These are phyloP conservation scores for Neosalanx taihuensis DNA, from an alignment of 2,797 vertebrate genomes.

Conservation along the genomic window DNA sequence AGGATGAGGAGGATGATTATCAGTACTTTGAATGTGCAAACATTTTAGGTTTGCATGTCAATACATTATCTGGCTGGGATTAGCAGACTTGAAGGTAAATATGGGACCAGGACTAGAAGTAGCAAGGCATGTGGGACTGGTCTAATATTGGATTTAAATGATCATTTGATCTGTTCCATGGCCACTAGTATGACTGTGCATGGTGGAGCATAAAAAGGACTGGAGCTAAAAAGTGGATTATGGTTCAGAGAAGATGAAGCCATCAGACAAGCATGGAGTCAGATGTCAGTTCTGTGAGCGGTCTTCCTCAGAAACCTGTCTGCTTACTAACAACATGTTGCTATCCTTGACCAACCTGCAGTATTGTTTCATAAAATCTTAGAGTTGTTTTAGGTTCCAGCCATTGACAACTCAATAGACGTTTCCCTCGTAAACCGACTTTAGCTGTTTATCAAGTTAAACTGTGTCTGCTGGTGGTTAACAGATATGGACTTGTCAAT, in stretches of 20 bases:
- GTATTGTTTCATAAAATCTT: too few species aligned
- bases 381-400: too few species aligned
- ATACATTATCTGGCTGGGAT: too few species aligned
- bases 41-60: too few species aligned
- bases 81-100: too few species aligned
- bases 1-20: not conserved
- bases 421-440: too few species aligned
- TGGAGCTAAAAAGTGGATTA: not conserved
- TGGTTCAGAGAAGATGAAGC: slow-evolving; percentile 33
- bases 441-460: too few species aligned
- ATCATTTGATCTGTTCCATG: too few species aligned
- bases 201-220: not conserved
- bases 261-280: slow-evolving; percentile 41
- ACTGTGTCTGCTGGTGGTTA: not conserved
- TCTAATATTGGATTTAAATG: too few species aligned
- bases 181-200: not conserved
- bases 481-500: not conserved
- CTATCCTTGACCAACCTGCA: slow-evolving; percentile 32
- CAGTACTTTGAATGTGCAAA: not conserved
- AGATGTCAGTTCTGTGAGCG: slow-evolving; percentile 46
- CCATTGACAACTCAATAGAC: too few species aligned
- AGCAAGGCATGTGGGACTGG: too few species aligned
- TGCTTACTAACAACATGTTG: slow-evolving; percentile 48
- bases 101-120: too few species aligned
- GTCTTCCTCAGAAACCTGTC: slow-evolving; percentile 42